phyloP scores from a whole-genome alignment of 30 jellyfish, hydroid and myxozoan genomes.

The Aurelia sp. region DNA sequence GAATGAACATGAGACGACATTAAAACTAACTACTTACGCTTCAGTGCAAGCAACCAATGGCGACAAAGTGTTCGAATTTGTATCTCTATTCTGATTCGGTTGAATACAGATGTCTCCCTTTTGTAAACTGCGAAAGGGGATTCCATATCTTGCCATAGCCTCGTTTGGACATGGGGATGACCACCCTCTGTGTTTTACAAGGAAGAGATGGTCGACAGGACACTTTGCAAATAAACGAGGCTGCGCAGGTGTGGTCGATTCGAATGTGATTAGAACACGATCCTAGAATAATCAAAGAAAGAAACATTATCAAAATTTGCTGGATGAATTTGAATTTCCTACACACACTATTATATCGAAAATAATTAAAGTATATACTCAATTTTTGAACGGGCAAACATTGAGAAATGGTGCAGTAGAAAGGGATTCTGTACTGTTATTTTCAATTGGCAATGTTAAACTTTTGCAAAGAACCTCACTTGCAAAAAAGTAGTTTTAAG shows the following conservation, averaged over 20 bases:
- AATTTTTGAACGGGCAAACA: too few species aligned
- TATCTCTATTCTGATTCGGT: slow-evolving; percentile 72
- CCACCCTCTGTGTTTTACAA: slow-evolving; percentile 95
- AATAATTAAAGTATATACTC: too few species aligned
- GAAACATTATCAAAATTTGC: too few species aligned
- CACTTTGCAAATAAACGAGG: slow-evolving; percentile 85
- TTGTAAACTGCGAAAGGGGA: slow-evolving; percentile 79
- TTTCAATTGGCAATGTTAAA: too few species aligned
- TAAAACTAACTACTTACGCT: slow-evolving; percentile 57
- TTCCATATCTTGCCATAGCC: slow-evolving; percentile 92
- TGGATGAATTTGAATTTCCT: too few species aligned
- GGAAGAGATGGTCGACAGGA: slow-evolving; percentile 93
- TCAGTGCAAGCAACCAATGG: slow-evolving; percentile 84
- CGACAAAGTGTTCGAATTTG: slow-evolving; percentile 75
- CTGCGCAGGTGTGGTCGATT: slow-evolving; percentile 89
- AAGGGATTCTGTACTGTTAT: too few species aligned
- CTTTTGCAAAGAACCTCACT: too few species aligned
- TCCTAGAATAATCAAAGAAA: slow-evolving; percentile 54
- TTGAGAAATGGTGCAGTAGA: too few species aligned
- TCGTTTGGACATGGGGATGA: slow-evolving; percentile 93
- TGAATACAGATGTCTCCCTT: slow-evolving; percentile 84
- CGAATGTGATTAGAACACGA: slow-evolving; percentile 87
- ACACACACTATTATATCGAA: too few species aligned
- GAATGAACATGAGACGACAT: background rate
- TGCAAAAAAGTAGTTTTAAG: too few species aligned